A percentile compares a stretch with the other conserved stretches of the same genome.
These are phyloP conservation scores for Corythaeola cristata DNA, from an alignment of 2,113 vertebrate genomes.

Conservation along the genomic window DNA sequence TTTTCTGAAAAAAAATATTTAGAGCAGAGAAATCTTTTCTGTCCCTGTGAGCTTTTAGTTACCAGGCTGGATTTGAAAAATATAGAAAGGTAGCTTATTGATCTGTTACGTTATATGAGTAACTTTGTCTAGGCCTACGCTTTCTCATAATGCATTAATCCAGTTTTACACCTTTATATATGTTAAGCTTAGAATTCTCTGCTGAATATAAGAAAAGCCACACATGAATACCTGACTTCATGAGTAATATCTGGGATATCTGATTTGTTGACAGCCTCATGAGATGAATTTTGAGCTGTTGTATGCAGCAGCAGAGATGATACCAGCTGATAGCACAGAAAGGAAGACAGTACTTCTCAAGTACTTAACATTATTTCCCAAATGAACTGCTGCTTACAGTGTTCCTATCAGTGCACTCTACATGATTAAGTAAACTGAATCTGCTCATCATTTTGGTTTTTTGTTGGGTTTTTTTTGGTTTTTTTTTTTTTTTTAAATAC, in stretches of 20 bases:
- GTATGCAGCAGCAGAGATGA: background rate
- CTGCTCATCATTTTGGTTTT: background rate
- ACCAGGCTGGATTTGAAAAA: background rate
- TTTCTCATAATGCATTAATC: background rate
- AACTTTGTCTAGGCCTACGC: background rate
- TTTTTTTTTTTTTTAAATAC: too few species aligned
- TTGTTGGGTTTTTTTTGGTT: background rate
- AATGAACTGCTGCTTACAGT: background rate
- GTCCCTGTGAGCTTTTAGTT: background rate
- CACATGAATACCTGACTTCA: background rate
- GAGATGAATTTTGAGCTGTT: background rate
- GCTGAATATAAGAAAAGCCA: background rate
- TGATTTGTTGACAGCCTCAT: background rate
- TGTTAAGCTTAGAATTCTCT: background rate
- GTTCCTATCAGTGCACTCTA: accelerated
- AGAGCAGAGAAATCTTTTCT: background rate
- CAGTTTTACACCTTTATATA: background rate
- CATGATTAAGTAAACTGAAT: background rate
- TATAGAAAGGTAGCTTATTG: background rate
- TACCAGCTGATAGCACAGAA: background rate
- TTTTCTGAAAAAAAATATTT: background rate
- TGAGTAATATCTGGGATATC: background rate
- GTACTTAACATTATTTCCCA: background rate
- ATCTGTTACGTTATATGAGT: background rate
- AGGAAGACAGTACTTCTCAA: background rate